These are phyloP conservation scores for Psittacula echo DNA, from an alignment of 2,797 vertebrate species.

Conservation along the genomic window DNA sequence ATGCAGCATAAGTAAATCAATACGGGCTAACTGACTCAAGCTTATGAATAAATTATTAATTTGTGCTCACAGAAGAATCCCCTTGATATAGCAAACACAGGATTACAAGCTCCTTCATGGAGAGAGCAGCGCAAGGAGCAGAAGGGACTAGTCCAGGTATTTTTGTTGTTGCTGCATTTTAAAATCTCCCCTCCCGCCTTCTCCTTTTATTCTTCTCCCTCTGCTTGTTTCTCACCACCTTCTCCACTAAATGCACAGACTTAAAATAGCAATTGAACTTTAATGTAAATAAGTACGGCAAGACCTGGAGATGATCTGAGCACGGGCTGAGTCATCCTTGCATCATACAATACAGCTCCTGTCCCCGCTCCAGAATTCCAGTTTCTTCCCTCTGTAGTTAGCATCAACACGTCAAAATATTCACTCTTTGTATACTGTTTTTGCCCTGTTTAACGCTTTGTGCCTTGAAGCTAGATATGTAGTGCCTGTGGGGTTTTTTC, in stretches of 20 bases:
- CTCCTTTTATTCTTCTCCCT: not conserved
- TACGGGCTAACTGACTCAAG: conserved; percentile 60
- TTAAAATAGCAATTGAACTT: conserved; percentile 65
- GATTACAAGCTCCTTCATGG: conserved; percentile 47
- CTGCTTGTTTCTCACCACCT: not conserved
- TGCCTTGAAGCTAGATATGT: not conserved
- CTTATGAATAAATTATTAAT: conserved; percentile 77
- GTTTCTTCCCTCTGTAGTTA: not conserved
- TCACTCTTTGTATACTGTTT: not conserved
- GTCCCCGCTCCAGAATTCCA: not conserved
- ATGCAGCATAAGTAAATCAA: conserved; percentile 43
- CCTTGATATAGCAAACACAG: conserved; percentile 53
- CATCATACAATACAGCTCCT: conserved; percentile 2
- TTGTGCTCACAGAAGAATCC: conserved; percentile 64
- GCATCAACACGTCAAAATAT: not conserved
- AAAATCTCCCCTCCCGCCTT: not conserved
- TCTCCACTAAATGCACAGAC: not conserved
- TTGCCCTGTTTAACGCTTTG: not conserved
- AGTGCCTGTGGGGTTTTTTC: not conserved
- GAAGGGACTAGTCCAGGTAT: conserved; percentile 43
- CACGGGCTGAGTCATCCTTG: conserved; percentile 79
- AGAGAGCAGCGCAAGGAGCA: not conserved
- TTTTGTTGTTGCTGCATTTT: not conserved
- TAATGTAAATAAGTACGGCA: conserved; percentile 37
- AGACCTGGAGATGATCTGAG: conserved; percentile 17